These are phyloP conservation scores for Helogale parvula DNA, from an alignment of 2,113 vertebrate genomes.

Conservation along the genomic window DNA sequence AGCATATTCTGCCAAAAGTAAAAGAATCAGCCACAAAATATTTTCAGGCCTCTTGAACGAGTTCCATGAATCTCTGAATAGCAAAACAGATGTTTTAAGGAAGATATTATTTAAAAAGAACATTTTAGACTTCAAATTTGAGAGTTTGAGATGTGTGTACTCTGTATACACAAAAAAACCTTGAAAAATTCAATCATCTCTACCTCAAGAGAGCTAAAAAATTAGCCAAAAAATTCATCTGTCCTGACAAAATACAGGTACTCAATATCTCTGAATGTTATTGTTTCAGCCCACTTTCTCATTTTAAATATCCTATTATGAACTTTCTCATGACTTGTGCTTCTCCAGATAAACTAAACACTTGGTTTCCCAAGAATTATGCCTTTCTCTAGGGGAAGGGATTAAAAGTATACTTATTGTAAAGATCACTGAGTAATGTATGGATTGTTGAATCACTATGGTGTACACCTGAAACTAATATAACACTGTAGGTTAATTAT, in stretches of 20 bases:
- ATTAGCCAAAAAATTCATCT: not conserved
- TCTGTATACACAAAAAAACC: not conserved
- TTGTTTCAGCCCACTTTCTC: not conserved
- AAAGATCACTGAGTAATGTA: not conserved
- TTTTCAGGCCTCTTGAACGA: not conserved
- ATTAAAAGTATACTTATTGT: not conserved
- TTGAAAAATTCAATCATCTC: not conserved
- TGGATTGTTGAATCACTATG: not conserved
- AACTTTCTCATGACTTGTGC: not conserved
- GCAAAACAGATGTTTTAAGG: not conserved
- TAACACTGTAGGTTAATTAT: not conserved
- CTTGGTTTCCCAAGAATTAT: not conserved
- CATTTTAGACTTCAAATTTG: not conserved
- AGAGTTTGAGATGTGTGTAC: not conserved
- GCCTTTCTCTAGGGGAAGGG: not conserved
- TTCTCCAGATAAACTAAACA: not conserved
- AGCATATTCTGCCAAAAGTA: not conserved
- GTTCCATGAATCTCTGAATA: not conserved
- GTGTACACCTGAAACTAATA: not conserved
- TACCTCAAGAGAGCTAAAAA: not conserved
- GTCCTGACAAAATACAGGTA: not conserved
- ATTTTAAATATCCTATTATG: not conserved
- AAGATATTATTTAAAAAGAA: not conserved
- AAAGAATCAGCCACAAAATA: not conserved
- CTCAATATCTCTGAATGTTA: not conserved